Conservation (phyloP, 2,113 vertebrate genomes). For the Eptatretus burgeri region DNA sequence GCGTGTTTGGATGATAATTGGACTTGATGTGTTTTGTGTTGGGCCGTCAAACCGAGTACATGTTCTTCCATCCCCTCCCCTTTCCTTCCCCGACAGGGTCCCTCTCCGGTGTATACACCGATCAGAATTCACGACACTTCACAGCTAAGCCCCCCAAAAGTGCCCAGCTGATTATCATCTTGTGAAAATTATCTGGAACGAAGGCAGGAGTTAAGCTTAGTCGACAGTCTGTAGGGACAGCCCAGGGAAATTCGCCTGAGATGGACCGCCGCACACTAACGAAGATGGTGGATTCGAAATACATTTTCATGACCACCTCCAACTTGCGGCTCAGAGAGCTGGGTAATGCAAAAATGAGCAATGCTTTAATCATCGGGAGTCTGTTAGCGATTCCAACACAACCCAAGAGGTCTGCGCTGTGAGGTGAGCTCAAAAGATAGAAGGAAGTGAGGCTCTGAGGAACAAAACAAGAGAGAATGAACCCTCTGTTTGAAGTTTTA, state of each 20-base stretch:
- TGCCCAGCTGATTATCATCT: conserved; percentile 6
- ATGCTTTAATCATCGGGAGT: conserved; percentile 5
- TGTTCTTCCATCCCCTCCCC: conserved; percentile 2
- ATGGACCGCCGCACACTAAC: neutral
- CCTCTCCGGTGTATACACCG: conserved; percentile 6
- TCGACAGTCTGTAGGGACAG: conserved; percentile 1
- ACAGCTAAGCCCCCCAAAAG: conserved; percentile 2
- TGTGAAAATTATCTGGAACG: conserved; percentile 6
- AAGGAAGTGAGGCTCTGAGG: no score
- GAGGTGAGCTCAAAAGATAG: neutral
- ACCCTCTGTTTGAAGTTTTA: no score
- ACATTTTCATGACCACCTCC: conserved; percentile 3
- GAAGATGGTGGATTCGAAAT: conserved; percentile 2
- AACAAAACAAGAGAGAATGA: no score
- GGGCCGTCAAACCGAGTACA: conserved; percentile 6
- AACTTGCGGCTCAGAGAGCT: neutral
- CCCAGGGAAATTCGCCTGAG: conserved; percentile 4
- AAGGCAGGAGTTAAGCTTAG: neutral
- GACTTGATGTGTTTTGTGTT: conserved; percentile 7
- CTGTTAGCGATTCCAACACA: neutral
- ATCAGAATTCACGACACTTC: conserved; percentile 4
- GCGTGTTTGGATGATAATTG: conserved; percentile 6
- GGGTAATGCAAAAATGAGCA: conserved; percentile 5
- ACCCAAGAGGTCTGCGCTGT: conserved; percentile 4
- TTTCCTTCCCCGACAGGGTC: conserved; percentile 3